Conservation (phyloP, 2,888 invertebrate genomes). For the Stegana nigrithorax region DNA sequence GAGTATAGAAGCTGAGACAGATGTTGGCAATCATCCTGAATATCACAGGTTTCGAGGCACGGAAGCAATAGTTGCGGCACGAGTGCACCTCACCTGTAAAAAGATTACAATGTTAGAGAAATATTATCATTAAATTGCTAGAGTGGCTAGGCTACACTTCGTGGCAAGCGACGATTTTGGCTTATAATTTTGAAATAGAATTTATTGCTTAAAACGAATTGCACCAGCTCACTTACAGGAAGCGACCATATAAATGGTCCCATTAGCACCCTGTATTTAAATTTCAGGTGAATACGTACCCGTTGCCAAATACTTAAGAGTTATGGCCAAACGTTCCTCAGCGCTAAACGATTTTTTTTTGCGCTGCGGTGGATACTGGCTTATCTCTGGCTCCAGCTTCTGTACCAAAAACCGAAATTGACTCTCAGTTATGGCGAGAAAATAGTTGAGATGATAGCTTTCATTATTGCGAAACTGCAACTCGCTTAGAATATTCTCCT, state of each 20-base stretch:
- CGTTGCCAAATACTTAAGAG: slow-evolving; percentile 67
- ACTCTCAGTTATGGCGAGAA: slow-evolving; percentile 65
- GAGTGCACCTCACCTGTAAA: slow-evolving; percentile 64
- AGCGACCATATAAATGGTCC: neutral
- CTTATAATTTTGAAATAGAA: too few relatives aligned
- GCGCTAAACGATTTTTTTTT: slow-evolving; percentile 66
- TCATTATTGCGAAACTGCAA: slow-evolving; percentile 64
- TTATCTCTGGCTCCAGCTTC: slow-evolving; percentile 63
- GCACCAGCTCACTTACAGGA: too few relatives aligned
- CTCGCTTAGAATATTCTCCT: slow-evolving; percentile 63
- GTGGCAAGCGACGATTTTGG: too few relatives aligned
- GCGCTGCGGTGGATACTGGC: slow-evolving; percentile 65
- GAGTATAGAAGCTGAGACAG: slow-evolving; percentile 65
- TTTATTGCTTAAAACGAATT: too few relatives aligned
- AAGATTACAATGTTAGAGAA: neutral
- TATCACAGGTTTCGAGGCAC: slow-evolving; percentile 67
- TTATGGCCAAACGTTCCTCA: slow-evolving; percentile 66
- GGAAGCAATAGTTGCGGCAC: slow-evolving; percentile 67
- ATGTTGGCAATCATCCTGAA: slow-evolving; percentile 67
- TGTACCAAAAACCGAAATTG: slow-evolving; percentile 65
- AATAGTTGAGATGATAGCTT: slow-evolving; percentile 65
- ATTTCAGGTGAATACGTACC: slow-evolving; percentile 45
- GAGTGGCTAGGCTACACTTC: too few relatives aligned
- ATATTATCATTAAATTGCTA: too few relatives aligned
- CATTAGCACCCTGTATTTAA: neutral